Percentiles rank a stretch among this genome's conserved stretches.
phyloP scores from a whole-genome alignment of 2,888 invertebrate genomes.

The Cheilosia vulpina region DNA sequence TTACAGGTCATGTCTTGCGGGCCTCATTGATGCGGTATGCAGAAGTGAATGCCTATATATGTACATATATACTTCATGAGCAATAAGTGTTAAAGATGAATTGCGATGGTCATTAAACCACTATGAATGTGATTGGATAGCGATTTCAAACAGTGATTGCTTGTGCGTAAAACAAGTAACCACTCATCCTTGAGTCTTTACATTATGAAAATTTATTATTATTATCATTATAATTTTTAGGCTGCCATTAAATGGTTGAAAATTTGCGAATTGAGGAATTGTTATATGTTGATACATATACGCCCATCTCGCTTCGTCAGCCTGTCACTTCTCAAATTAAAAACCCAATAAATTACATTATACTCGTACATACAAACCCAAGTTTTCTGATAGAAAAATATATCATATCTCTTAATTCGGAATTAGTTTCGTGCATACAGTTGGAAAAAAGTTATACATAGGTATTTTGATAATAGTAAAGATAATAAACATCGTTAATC shows the following conservation, averaged over 20 bases:
- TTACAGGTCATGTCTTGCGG: conserved; percentile 59
- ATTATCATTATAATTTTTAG: neutral
- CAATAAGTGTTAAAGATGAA: conserved; percentile 62
- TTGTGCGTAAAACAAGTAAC: conserved; percentile 66
- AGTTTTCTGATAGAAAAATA: no score
- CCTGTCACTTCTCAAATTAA: no score
- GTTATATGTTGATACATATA: neutral
- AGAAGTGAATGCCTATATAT: conserved; percentile 31
- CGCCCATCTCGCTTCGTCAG: no score
- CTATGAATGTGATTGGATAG: conserved; percentile 55
- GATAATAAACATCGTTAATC: no score
- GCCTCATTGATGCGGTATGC: conserved; percentile 67
- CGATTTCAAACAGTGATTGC: conserved; percentile 46
- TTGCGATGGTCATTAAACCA: conserved; percentile 66
- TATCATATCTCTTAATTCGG: no score
- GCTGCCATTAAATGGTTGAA: neutral
- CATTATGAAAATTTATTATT: no score
- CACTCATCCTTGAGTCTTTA: conserved; percentile 10
- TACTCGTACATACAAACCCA: no score
- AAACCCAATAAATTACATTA: no score
- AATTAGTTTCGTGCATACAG: no score
- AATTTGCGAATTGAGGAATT: neutral
- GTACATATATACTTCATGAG: conserved; percentile 37
- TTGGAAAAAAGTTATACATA: no score
- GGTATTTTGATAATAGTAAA: no score